Evolutionary conservation across 2,113 vertebrate genomes (phyloP), one percentile per base, ranked within the genome.

Genomic region (Notarius quadriscutis): DNA sequence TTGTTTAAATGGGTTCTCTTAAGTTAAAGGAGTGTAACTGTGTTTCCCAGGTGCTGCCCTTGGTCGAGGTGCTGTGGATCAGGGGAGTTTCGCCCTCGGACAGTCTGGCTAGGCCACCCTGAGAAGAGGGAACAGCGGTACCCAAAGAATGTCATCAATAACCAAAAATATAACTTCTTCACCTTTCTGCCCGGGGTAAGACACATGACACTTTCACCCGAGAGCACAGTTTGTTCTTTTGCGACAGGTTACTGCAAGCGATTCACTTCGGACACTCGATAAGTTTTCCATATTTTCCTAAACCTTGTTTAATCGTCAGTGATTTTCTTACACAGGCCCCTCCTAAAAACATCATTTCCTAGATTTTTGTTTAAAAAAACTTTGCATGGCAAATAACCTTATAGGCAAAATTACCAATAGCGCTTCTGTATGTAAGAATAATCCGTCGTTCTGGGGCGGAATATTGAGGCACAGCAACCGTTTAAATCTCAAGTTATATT

Each of bases 131-230:
- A 99, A 30, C 98, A 99, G 95, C 94, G 97, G 18, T 99, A 98
- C 92, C 98, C 98, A 51, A 96, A 97, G 91, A 99, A 99, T 92
- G 97, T 99, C 92, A 98, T 99, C 96, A 99, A 99, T 96, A 99
- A 99, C 87, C 98, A 99, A 95, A 99, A 99, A 91, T 99, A 99
- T 96, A 99, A 99, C 94, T 97, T 99, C 85, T 98, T 99, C 90
- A 98, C 97, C 27, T 99, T 99, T 83, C 96, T 99, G 20, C 98
- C 98, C 48, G 97, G 96, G 96, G 98, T 99, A 90, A 87, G 97
- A 34, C 72, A 34, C 71, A 53, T 9, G 11, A 25, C 34, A 77
- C 17, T 2, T 60, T 84, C 41, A 65, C 77, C 50, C n/a, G 34
- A 34, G 50, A 30, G 48, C 4, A 20, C 48, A 53, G 27, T 22